Evolutionary conservation across 2,797 vertebrate genomes (phyloP), one percentile per base, ranked within the genome.

Genomic region (Clarias laeviceps): DNA sequence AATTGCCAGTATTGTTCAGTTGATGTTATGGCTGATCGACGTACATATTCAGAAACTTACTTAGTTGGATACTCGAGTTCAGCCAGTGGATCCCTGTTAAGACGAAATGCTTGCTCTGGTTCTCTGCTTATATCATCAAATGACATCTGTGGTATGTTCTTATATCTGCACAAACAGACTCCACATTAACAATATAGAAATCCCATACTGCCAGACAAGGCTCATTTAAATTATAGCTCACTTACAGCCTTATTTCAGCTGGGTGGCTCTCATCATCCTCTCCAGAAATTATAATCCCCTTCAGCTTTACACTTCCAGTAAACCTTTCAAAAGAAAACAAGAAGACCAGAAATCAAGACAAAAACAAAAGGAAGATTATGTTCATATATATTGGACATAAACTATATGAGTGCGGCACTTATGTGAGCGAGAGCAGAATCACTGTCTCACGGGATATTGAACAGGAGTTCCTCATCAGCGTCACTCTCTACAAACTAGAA

Each of bases 91-190:
- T 99, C 98, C 90, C 93, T 93, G 94, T 97, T 98, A 87, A 99
- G 94, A 90, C 95, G 96, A 91, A 99, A 99, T 0, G 90, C 97
- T 90, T 99, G 98, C 56, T 99, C 98, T 0, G 98, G 94, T 82
- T 99, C 98, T 93, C 96, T 94, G 91, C 95, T 96, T 1, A 96
- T 91, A 82, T 98, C 97, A 80, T 97, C 98, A 85, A 99, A 99
- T 15, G 97, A 98, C 98, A 99, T 99, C 85, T 98, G 97, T 85
- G 97, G 96, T 91, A 98, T 96, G 92, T 99, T 99, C 93, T 96
- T 98, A 91, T 95, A 99, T 90, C 98, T 99, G 89, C 68, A 83
- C 65, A 87, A 32, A 88, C n/a, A 61, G 18, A 50, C 27, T 22
- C 4, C 40, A 74, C 70, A 54, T 40, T 3, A 65, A 80, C 65